These are phyloP conservation scores for Aplidium turbinatum DNA, from an alignment of 23 tunicate species.

Conservation along the genomic window DNA sequence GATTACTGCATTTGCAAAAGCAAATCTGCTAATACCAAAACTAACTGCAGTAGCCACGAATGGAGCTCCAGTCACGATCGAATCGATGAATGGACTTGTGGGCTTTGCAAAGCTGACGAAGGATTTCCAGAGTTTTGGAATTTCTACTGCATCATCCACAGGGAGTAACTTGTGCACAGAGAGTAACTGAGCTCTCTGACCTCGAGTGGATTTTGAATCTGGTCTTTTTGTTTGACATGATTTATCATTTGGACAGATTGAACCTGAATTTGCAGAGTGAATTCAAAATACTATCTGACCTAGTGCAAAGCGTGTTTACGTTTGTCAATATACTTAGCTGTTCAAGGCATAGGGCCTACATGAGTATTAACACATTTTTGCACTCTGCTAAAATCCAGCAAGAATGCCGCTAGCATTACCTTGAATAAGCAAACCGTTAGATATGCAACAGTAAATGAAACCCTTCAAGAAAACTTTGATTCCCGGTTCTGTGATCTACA, in stretches of 20 bases:
- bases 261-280: conserved; percentile 63
- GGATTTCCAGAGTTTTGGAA: conserved; percentile 51
- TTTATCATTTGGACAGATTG: conserved; percentile 49
- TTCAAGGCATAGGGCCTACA: conserved; percentile 61
- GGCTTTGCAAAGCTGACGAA: conserved; percentile 55
- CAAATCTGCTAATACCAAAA: conserved; percentile 38
- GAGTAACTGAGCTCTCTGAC: conserved; percentile 63
- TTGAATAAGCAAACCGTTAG: conserved; percentile 51
- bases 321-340: conserved; percentile 55
- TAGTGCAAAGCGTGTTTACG: conserved; percentile 50
- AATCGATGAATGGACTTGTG: conserved; percentile 47
- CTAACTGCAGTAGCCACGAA: conserved; percentile 34
- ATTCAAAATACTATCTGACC: conserved; percentile 51
- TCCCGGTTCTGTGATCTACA: conserved; percentile 51
- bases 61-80: conserved; percentile 48
- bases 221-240: conserved; percentile 52
- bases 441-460: conserved; percentile 50
- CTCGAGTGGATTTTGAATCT: conserved; percentile 58
- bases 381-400: conserved; percentile 45
- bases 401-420: conserved; percentile 31
- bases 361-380: conserved; percentile 34
- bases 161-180: conserved; percentile 47
- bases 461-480: conserved; percentile 47
- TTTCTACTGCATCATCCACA: conserved; percentile 46
- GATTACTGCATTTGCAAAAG: conserved; percentile 38